Percentiles rank a stretch among this genome's conserved stretches.
Conservation (phyloP, 2,113 vertebrate species). For the Hippocampus abdominalis region DNA sequence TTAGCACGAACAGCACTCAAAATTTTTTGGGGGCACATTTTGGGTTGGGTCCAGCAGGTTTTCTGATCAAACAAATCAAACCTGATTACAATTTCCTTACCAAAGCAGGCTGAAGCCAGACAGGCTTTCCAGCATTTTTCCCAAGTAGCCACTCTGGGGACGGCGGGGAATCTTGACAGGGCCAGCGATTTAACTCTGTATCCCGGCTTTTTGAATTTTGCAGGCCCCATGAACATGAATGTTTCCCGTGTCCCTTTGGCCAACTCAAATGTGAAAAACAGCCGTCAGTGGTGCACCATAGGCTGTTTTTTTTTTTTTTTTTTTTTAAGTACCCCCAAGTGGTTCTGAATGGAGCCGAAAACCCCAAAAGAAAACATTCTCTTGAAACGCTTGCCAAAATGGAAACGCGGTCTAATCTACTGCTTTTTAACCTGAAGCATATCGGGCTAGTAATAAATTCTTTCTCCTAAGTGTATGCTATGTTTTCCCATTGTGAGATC, state of each 20-base stretch:
- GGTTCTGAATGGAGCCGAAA: constrained; percentile 52
- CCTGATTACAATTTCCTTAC: constrained; percentile 36
- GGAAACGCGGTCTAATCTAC: constrained; percentile 72
- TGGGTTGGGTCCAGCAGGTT: constrained; percentile 6
- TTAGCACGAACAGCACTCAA: not conserved
- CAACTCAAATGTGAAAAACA: constrained; percentile 70
- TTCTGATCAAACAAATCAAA: constrained; percentile 46
- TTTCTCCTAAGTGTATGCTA: constrained; percentile 57
- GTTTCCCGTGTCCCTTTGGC: constrained; percentile 44
- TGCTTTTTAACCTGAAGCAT: constrained; percentile 70
- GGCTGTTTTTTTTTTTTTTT: constrained; percentile 30
- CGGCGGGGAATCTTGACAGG: constrained; percentile 17
- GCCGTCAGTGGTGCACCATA: constrained; percentile 53
- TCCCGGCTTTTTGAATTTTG: constrained; percentile 45
- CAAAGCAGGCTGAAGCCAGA: constrained; percentile 20
- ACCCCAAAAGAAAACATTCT: constrained; percentile 59
- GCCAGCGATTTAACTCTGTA: constrained; percentile 42
- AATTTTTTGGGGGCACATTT: not conserved
- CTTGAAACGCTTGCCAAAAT: constrained; percentile 69
- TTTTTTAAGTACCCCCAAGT: constrained; percentile 60
- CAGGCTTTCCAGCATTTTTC: constrained; percentile 23
- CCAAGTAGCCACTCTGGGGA: constrained; percentile 29
- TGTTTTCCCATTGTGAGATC: constrained; percentile 61
- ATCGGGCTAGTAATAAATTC: constrained; percentile 65
- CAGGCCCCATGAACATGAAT: constrained; percentile 52